phyloP scores from a whole-genome alignment of 2,113 vertebrate genomes.

The Thryonomys swinderianus region DNA sequence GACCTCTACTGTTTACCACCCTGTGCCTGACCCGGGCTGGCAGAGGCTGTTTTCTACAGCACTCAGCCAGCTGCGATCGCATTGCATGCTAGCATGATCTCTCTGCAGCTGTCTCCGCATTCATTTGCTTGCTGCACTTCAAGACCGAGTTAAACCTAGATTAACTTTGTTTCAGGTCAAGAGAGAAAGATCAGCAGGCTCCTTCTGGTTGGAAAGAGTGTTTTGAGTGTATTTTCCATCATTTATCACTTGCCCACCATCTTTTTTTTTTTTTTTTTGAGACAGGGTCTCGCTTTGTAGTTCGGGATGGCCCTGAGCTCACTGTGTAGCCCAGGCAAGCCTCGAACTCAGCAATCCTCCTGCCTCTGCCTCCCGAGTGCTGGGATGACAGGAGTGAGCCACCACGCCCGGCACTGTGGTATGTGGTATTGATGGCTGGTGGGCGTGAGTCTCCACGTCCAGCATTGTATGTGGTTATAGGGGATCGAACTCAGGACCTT shows the following conservation, averaged over 20 bases:
- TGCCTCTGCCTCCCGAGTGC: no score
- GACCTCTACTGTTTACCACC: neutral
- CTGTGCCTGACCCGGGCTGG: constrained; percentile 12
- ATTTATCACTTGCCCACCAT: neutral
- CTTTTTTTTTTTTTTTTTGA: no score
- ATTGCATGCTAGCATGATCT: neutral
- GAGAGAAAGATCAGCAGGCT: constrained; percentile 29
- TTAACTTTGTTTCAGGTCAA: neutral
- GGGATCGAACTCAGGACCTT: no score
- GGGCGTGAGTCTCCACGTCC: no score
- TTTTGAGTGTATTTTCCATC: neutral
- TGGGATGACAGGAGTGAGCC: no score
- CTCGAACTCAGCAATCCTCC: no score
- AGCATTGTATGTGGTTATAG: no score
- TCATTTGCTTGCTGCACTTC: neutral
- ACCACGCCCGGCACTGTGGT: no score
- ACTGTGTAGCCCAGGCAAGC: no score
- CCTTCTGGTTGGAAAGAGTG: neutral
- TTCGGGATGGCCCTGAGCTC: no score
- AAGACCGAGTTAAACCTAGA: neutral
- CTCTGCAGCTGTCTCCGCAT: constrained; percentile 27
- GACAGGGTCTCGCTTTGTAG: no score
- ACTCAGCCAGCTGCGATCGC: neutral
- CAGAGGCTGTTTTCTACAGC: neutral
- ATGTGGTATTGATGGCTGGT: no score